Base-by-base conservation (phyloP, 1,140 invertebrate genomes). In the Drosophila seguyi region DNA sequence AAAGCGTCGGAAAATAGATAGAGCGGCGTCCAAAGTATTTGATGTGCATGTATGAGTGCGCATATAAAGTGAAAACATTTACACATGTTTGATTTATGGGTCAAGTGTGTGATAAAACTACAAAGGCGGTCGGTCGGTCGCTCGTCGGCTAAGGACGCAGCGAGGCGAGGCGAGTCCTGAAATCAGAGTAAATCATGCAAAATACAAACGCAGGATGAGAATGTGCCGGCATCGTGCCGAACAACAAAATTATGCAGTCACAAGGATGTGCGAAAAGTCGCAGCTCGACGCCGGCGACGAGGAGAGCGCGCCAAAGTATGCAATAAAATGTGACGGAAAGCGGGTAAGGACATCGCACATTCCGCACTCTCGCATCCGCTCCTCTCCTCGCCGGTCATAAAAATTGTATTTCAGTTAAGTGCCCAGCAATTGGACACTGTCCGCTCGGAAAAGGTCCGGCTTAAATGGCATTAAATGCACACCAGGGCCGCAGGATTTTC, bases 1-100 rank as follows among this genome's bases (percentile, higher is more conserved):
- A 36, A 36, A 53, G 29, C 47, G 38, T 55, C 38, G 53, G 41
- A 42, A 52, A 45, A 77, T 78, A 75, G 82, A 85, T 78, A 81
- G 83, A 73, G 68, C 63, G 57, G 45, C 68, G 66, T 47, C 76
- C 72, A 83, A 78, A 83, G 79, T 83, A 87, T 87, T 80, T 81
- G 68, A 87, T 72, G 66, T 50, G 68, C 75, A 66, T 83, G 84
- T 87, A 77, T 77, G 76, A 78, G 77, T 84, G 85, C 48, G 85
- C 85, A 88, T 88, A 88, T 88, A 84, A 84, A 88, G 84, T 88
- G 84, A 88, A 88, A 88, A 88, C 84, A 88, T 88, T 88, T 88
- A 88, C 84, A 88, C 84, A 88, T 88, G 84, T 88, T 88, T 88
- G 84, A 88, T 88, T 88, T 88, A 88, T 88, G 84, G 84, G 84